A percentile compares a stretch with the other conserved stretches of the same genome.
These are phyloP conservation scores for Strigamia maritima DNA, from an alignment of 2,888 invertebrate species.

Conservation along the genomic window DNA sequence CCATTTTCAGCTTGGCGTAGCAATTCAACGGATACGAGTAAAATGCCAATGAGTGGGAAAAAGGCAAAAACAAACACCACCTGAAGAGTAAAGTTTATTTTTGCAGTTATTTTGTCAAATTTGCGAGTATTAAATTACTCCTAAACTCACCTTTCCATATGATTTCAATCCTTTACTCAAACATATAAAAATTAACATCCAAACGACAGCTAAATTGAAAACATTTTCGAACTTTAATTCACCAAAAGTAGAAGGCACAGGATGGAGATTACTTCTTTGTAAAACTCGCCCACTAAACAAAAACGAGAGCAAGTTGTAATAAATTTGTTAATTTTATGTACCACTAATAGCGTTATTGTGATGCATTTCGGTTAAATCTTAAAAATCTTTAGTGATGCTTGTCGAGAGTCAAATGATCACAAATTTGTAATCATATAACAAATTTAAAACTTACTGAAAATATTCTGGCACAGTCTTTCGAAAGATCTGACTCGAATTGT, in stretches of 20 bases:
- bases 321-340: not conserved
- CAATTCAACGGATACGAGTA: slow-evolving; percentile 70
- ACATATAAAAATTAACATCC: slow-evolving; percentile 84
- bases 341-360: too few species aligned
- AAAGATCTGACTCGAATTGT: slow-evolving; percentile 20
- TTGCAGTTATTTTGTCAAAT: too few species aligned
- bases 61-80: slow-evolving; percentile 75
- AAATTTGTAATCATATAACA: not conserved
- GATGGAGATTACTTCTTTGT: slow-evolving; percentile 57
- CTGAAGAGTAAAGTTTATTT: slow-evolving; percentile 40
- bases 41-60: slow-evolving; percentile 71
- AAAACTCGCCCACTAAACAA: slow-evolving; percentile 72
- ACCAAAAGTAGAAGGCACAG: slow-evolving; percentile 40
- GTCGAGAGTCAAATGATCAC: not conserved
- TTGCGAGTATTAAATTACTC: not conserved
- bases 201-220: slow-evolving; percentile 82
- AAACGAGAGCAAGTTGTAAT: not conserved
- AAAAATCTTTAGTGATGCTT: too few species aligned
- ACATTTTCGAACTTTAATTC: slow-evolving; percentile 69
- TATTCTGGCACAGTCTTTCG: slow-evolving; percentile 72
- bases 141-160: slow-evolving; percentile 64
- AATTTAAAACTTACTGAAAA: slow-evolving; percentile 47
- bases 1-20: slow-evolving; percentile 69
- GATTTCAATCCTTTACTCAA: slow-evolving; percentile 82
- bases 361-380: too few species aligned